A percentile compares a stretch with the other conserved stretches of the same genome.
Conservation (phyloP, 2,888 invertebrate species). For the Dryadula phaetusa region DNA sequence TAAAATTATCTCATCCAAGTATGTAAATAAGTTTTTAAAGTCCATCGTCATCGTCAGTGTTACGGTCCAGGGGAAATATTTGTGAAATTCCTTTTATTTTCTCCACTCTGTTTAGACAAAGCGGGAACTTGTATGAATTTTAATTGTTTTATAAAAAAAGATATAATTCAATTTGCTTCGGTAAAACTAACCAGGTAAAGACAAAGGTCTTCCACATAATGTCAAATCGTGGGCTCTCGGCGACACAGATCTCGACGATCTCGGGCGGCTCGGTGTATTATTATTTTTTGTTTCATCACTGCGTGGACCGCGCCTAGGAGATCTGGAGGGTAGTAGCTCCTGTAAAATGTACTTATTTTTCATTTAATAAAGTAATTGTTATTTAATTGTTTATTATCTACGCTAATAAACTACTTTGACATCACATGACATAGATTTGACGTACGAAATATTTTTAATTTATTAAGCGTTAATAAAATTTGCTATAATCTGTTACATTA, state of each 20-base stretch:
- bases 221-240: slow-evolving; percentile 72
- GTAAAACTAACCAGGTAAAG: slow-evolving; percentile 69
- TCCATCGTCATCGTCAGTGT: too few species aligned
- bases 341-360: slow-evolving; percentile 45
- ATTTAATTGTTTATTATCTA: slow-evolving; percentile 13
- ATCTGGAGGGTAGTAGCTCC: slow-evolving; percentile 60
- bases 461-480: background rate
- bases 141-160: too few species aligned
- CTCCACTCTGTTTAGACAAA: too few species aligned
- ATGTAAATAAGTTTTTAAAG: too few species aligned
- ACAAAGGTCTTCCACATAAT: slow-evolving; percentile 68
- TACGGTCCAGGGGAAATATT: too few species aligned
- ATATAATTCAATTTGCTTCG: too few species aligned
- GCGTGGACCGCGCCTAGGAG: slow-evolving; percentile 62
- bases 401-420: background rate
- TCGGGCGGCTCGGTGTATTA: slow-evolving; percentile 58
- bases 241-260: slow-evolving; percentile 73
- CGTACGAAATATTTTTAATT: too few species aligned
- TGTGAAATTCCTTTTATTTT: too few species aligned
- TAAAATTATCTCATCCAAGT: too few species aligned
- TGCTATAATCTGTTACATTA: background rate
- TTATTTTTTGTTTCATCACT: slow-evolving; percentile 59
- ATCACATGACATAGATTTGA: background rate
- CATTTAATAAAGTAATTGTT: too few species aligned
- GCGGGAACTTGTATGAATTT: too few species aligned